Evolutionary conservation across 64 coral and sea anemone species (phyloP).

Genomic region (Porites lutea): DNA sequence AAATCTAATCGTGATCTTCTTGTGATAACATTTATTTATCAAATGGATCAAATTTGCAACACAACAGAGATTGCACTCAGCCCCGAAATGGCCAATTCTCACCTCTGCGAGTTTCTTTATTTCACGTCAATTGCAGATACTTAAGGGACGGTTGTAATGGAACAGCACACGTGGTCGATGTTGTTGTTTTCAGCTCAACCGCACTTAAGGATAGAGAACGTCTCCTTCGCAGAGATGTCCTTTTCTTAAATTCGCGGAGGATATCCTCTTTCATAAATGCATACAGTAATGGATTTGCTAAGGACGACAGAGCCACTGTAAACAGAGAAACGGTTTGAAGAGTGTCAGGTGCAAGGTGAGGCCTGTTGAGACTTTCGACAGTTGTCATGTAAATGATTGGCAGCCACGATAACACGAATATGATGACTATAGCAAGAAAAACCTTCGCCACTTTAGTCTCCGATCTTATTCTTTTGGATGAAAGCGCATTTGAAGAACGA

Average conservation of each 20-base stretch:
- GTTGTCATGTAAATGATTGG: conserved; percentile 49
- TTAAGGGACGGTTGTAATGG: not conserved
- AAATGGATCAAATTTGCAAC: no score
- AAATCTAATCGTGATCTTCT: no score
- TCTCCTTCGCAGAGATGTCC: not conserved
- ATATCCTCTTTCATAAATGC: conserved; percentile 36
- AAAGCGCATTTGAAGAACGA: not conserved
- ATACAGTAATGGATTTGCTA: conserved; percentile 43
- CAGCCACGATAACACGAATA: conserved; percentile 47
- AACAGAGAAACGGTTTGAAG: conserved; percentile 11
- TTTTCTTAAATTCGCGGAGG: conserved; percentile 3
- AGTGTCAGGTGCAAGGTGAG: not conserved
- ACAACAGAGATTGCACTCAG: no score
- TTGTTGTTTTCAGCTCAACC: not conserved
- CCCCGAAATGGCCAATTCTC: no score
- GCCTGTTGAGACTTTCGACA: not conserved
- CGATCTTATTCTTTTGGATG: not conserved
- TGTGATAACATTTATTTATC: no score
- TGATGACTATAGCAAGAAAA: conserved; percentile 27
- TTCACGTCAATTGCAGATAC: not conserved
- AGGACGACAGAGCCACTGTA: conserved; percentile 12
- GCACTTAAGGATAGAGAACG: not conserved
- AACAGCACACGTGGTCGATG: not conserved
- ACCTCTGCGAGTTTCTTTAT: no score
- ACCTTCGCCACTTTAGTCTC: conserved; percentile 36